Evolutionary conservation across 2,113 vertebrate species (phyloP).

Genomic region (Origma solitaria): DNA sequence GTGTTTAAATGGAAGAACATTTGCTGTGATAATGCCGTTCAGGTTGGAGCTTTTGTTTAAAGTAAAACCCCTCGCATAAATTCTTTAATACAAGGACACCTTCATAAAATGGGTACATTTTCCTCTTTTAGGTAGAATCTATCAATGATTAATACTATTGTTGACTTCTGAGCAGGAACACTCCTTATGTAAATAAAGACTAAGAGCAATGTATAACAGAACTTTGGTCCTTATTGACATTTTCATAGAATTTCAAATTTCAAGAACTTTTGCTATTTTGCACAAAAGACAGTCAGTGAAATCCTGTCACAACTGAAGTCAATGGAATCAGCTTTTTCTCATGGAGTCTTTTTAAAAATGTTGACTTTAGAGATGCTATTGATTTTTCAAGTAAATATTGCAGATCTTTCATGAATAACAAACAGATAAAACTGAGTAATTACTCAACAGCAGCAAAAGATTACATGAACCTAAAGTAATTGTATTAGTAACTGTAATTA

Average conservation of each 20-base stretch:
- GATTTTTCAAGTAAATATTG: neutral
- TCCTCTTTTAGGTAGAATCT: neutral
- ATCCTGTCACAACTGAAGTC: neutral
- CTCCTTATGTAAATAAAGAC: conserved; percentile 28
- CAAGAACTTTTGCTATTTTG: neutral
- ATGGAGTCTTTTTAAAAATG: neutral
- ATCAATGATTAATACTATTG: conserved; percentile 45
- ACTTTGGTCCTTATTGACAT: neutral
- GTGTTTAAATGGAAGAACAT: neutral
- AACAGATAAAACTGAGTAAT: neutral
- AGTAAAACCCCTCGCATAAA: neutral
- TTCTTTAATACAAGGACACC: neutral
- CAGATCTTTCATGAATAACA: neutral
- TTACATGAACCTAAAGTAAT: neutral
- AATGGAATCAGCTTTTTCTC: neutral
- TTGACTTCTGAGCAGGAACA: neutral
- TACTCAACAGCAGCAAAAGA: neutral
- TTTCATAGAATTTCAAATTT: neutral
- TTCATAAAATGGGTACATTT: neutral
- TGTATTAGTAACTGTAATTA: neutral
- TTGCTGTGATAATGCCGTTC: neutral
- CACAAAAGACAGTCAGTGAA: neutral
- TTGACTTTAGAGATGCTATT: neutral
- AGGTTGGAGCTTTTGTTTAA: neutral
- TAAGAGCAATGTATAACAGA: neutral